These are phyloP conservation scores for Oncorhynchus gorbuscha DNA, from an alignment of 2,113 vertebrate species.

Conservation along the genomic window DNA sequence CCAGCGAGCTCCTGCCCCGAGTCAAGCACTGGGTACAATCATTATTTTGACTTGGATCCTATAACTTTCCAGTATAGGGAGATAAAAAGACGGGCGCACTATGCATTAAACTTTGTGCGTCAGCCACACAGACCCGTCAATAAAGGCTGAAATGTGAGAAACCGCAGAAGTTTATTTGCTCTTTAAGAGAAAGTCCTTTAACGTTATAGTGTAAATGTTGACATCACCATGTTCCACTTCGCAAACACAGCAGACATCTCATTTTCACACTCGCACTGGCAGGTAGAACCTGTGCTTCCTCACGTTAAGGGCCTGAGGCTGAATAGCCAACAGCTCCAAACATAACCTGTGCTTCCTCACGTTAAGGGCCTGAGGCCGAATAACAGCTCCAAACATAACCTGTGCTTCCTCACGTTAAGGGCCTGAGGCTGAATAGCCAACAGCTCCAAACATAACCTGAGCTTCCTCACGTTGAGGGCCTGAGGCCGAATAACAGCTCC, in stretches of 20 bases:
- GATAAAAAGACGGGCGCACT: not conserved
- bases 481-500: too few species aligned
- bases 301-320: too few species aligned
- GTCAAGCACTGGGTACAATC: too few species aligned
- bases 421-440: too few species aligned
- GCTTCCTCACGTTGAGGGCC: too few species aligned
- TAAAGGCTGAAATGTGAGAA: slow-evolving; percentile 40
- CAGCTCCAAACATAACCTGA: too few species aligned
- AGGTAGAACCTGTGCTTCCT: slow-evolving; percentile 20
- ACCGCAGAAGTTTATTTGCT: slow-evolving; percentile 43
- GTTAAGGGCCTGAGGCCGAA: too few species aligned
- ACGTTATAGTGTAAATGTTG: slow-evolving; percentile 35
- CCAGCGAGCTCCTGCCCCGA: too few species aligned
- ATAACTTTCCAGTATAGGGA: not conserved
- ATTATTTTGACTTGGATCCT: not conserved
- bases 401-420: not conserved
- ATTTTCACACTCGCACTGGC: slow-evolving; percentile 17
- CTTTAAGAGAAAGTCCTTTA: not conserved
- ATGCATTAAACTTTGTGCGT: not conserved
- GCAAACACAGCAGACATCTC: not conserved
- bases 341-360: too few species aligned
- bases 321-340: too few species aligned
- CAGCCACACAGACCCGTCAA: slow-evolving; percentile 8
- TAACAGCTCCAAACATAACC: not conserved
- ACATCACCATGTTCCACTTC: slow-evolving; percentile 11